A percentile compares a stretch with the other conserved stretches of the same genome.
phyloP scores from a whole-genome alignment of 2,888 invertebrate species.

The Apotomis turbidana region DNA sequence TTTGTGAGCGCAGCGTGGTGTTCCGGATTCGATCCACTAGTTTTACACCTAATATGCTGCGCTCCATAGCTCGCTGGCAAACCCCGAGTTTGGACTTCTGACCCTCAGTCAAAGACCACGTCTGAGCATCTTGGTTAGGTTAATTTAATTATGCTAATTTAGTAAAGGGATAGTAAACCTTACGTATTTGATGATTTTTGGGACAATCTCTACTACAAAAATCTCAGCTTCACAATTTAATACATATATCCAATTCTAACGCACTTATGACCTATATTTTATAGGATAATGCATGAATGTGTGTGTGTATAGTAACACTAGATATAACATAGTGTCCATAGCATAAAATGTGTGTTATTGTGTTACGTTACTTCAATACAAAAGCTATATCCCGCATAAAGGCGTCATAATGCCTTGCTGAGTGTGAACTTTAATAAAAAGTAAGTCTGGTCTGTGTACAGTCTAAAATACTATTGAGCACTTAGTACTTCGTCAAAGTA shows the following conservation, averaged over 20 bases:
- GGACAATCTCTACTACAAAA: too few relatives aligned
- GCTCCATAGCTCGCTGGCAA: too few relatives aligned
- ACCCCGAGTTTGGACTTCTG: too few relatives aligned
- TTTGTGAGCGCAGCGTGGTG: too few relatives aligned
- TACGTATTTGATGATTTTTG: background rate
- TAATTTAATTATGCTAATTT: too few relatives aligned
- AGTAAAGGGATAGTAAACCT: background rate
- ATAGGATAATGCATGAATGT: background rate
- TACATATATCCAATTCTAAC: background rate
- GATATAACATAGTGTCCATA: background rate
- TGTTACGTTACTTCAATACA: background rate
- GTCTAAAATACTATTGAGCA: too few relatives aligned
- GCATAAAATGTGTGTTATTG: slow-evolving; percentile 5
- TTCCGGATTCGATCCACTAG: too few relatives aligned
- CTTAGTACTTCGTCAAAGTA: too few relatives aligned
- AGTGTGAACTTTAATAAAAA: background rate
- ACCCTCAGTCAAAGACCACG: too few relatives aligned
- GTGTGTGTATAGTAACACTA: background rate
- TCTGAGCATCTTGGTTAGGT: too few relatives aligned
- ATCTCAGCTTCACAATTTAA: background rate
- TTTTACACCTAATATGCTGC: too few relatives aligned
- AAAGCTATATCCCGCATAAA: background rate
- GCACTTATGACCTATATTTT: background rate
- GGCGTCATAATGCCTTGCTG: slow-evolving; percentile 21
- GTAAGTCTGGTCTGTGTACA: background rate